These are phyloP conservation scores for Drosophila merina DNA, from an alignment of 2,888 invertebrate species.

Conservation along the genomic window DNA sequence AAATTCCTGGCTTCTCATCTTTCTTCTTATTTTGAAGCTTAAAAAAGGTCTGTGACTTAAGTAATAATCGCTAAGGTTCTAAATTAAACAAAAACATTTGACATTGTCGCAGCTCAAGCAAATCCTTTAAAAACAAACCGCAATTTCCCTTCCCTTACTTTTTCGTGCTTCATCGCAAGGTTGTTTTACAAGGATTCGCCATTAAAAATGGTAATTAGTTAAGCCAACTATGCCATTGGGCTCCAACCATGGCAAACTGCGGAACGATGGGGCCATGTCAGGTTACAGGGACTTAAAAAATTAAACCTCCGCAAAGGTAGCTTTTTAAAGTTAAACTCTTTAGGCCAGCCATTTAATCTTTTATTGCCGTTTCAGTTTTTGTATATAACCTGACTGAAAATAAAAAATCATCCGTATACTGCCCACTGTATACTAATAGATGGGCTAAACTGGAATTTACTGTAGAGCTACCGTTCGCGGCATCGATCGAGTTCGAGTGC, in stretches of 20 bases:
- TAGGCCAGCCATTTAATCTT: too few species aligned
- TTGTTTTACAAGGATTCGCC: conserved; percentile 82
- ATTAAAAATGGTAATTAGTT: conserved; percentile 84
- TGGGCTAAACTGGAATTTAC: conserved; percentile 40
- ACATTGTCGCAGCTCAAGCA: conserved; percentile 57
- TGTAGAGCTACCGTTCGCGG: conserved; percentile 42
- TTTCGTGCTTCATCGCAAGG: conserved; percentile 17
- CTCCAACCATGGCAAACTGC: conserved; percentile 41
- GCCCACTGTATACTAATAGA: conserved; percentile 47
- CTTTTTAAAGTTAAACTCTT: too few species aligned
- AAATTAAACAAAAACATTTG: conserved; percentile 77
- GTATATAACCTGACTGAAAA: too few species aligned
- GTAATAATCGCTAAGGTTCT: conserved; percentile 70
- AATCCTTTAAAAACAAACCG: conserved; percentile 68
- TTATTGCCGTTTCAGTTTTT: too few species aligned
- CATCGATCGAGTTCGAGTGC: not conserved
- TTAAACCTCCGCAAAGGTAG: too few species aligned
- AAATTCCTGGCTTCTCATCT: too few species aligned
- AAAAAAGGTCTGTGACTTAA: conserved; percentile 56
- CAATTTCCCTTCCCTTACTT: conserved; percentile 36
- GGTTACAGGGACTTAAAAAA: too few species aligned
- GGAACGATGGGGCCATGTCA: conserved; percentile 42
- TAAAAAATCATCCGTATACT: too few species aligned
- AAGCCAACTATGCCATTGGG: conserved; percentile 67
- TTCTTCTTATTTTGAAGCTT: too few species aligned